Base-by-base conservation (phyloP, 2,113 vertebrate genomes). In the Sinocyclocheilus maitianheensis region DNA sequence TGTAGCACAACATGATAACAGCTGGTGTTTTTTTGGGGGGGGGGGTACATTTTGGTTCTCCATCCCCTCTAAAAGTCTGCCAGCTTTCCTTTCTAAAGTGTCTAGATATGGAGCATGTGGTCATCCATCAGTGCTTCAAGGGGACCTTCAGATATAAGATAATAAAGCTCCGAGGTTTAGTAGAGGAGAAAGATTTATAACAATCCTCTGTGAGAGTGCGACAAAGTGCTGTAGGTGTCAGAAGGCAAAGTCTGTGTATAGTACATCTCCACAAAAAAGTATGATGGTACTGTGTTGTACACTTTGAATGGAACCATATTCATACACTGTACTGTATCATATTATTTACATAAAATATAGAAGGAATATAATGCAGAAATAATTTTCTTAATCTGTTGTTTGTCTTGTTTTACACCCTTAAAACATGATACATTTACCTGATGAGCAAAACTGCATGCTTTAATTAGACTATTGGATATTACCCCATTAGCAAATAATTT, bases 81-180 rank as follows among this genome's bases (percentile, higher is more conserved):
- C 24, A 77, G 22, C n/a, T 53, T 53, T 77, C 9, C 74, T 51
- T 77, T 77, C 43, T 77, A 53, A 77, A 53, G 46, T 77, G 74
- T 53, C 74, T 53, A 26, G 24, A 77, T 77, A 48, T 77, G n/a
- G 13, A 77, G 51, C 24, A 26, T 77, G 6, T 77, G 24, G 46
- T 77, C 74, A 77, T 77, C 74, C 14, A 77, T 77, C 74, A 77
- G 74, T 26, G n/a, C 74, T 77, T 77, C 74, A 77, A 77, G 74
- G 74, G 46, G 74, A 77, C 74, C 74, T 77, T 77, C 74, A 77
- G 74, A 53, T 77, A 30, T 77, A 51, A 77, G 75, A 77, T 77
- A 53, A 77, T 77, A 77, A 53, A 53, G 24, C 75, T 77, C 75
- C 4, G 48, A 53, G 75, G n/a, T 77, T 77, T 77, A 20, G 46